These are phyloP conservation scores for Phortica magna DNA, from an alignment of 2,888 invertebrate genomes.

Conservation along the genomic window DNA sequence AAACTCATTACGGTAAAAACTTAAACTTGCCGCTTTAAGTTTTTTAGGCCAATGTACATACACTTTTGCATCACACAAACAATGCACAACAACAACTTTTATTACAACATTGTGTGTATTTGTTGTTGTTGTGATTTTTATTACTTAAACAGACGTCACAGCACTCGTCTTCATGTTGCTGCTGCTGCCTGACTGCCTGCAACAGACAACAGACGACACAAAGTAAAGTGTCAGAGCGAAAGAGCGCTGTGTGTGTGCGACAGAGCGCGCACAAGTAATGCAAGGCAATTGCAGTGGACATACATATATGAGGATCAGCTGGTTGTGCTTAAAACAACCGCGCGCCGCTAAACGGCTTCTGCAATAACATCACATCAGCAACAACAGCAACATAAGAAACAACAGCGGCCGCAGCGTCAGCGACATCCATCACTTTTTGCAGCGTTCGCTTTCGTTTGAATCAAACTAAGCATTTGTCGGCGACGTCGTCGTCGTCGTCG, in stretches of 20 bases:
- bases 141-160: not conserved
- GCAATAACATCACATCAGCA: too few species aligned
- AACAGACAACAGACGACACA: not conserved
- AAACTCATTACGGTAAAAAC: slow-evolving; percentile 5
- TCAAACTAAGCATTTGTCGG: too few species aligned
- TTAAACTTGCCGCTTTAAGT: not conserved
- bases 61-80: slow-evolving; percentile 24
- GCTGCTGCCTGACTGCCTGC: not conserved
- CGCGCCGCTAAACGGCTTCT: too few species aligned
- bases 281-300: not conserved
- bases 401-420: too few species aligned
- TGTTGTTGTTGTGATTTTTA: not conserved
- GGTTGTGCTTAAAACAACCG: too few species aligned
- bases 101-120: slow-evolving; percentile 8
- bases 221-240: not conserved
- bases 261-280: not conserved
- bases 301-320: too few species aligned
- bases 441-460: too few species aligned
- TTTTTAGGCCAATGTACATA: slow-evolving; percentile 26
- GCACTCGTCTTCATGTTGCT: not conserved
- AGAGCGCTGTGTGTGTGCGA: too few species aligned
- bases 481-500: too few species aligned
- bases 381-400: too few species aligned
- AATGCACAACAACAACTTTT: slow-evolving; percentile 11
- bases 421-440: too few species aligned